Evolutionary conservation across 2,113 vertebrate species (phyloP).

Genomic region (Condylura cristata): DNA sequence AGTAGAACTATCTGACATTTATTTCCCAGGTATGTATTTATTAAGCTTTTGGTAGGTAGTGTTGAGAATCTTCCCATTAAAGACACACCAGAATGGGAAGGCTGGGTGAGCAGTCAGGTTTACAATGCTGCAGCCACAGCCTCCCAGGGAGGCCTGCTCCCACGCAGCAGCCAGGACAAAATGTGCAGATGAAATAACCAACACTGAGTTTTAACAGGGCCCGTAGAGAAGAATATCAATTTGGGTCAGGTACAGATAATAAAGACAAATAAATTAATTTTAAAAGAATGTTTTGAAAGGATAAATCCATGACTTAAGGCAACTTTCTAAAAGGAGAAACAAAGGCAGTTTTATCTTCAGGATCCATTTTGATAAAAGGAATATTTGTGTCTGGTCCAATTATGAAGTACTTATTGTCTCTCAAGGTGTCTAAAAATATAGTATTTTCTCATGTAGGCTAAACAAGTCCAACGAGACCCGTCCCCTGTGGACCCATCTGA

Average conservation of each 20-base stretch:
- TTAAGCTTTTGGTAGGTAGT: background rate
- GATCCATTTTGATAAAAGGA: background rate
- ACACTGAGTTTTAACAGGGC: background rate
- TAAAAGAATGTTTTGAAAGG: constrained; percentile 36
- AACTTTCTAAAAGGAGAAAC: background rate
- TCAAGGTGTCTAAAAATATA: background rate
- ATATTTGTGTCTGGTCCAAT: background rate
- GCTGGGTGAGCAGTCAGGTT: background rate
- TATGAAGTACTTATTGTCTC: constrained; percentile 9
- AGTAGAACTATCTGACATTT: background rate
- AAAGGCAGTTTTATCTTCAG: background rate
- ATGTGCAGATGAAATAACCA: background rate
- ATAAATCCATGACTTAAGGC: background rate
- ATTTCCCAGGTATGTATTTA: background rate
- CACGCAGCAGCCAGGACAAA: background rate
- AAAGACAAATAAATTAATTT: background rate
- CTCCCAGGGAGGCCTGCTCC: background rate
- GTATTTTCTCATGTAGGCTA: background rate
- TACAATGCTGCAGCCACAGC: background rate
- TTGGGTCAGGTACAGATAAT: background rate
- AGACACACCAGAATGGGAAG: background rate
- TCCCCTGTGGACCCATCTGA: background rate
- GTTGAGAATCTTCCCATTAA: background rate
- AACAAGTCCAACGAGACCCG: constrained; percentile 14
- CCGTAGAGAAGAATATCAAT: background rate